Base-by-base conservation (phyloP, 2,113 vertebrate species). In the Gadus macrocephalus region DNA sequence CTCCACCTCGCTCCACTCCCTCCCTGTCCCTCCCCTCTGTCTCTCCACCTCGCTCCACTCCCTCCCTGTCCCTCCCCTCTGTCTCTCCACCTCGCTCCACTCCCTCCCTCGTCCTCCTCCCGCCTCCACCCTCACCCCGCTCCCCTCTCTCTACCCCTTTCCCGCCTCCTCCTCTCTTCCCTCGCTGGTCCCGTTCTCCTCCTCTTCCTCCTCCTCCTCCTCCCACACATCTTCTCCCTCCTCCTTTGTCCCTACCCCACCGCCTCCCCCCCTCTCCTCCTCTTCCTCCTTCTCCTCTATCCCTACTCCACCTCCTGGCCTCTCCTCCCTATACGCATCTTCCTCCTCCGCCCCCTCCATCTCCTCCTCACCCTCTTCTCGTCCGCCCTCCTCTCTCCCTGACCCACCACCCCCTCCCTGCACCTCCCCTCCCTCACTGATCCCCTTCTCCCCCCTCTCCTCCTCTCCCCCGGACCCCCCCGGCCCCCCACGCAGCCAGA, bases 401-500 rank as follows among this genome's bases (percentile, higher is more conserved):
- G 31, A 4, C 22, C 49, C 19, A 27, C 35, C 8, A 31, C 67
- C 53, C 67, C 53, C 0, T 60, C 71, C 61, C 49, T 53, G 42
- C 16, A 5, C 27, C 67, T 68, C 59, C 76, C 74, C 3, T 9
- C 81, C 55, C 72, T 72, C 19, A 65, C 73, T 22, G 74, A 77
- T 20, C 55, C 76, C 19, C 72, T 78, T n/a, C 53, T 77, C 71
- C 76, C 75, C 3, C 12, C 15, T 16, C 17, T 7, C 68, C 61
- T 22, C 55, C 20, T 64, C 68, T 60, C 70, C 19, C 3, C 58
- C 15, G 28, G 28, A 42, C 72, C 25, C 66, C 49, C 28, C 14
- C 49, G 17, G 17, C 69, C 71, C 76, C 38, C 75, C 75, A 83
- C 77, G 4, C 84, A 98, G 95, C 71, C 97, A 97, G 90, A 98